Conservation (phyloP, 2,797 vertebrate species). For the Chrysocyon brachyurus region DNA sequence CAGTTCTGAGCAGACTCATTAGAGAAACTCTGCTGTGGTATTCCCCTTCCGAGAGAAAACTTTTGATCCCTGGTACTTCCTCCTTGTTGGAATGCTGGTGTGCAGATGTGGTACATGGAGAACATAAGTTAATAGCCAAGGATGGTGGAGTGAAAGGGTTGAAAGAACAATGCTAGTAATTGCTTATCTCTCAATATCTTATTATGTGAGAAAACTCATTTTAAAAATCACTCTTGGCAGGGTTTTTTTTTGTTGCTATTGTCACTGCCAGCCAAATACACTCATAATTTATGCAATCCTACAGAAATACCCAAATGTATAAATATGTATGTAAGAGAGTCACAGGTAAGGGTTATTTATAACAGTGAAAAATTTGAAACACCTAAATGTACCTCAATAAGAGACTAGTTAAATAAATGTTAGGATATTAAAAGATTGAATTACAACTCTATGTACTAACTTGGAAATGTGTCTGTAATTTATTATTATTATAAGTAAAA, state of each 20-base stretch:
- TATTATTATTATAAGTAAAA: constrained; percentile 34
- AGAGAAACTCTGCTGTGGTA: neutral
- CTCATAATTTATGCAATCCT: neutral
- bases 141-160: neutral
- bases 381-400: neutral
- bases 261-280: neutral
- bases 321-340: neutral
- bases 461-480: neutral
- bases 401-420: constrained; percentile 26
- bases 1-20: neutral
- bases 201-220: neutral
- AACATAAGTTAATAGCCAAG: neutral
- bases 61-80: neutral
- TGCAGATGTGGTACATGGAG: neutral
- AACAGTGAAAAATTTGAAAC: neutral
- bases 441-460: neutral
- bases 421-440: neutral
- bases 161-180: neutral
- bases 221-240: neutral
- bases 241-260: neutral
- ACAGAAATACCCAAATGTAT: neutral
- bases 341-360: neutral
- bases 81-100: neutral
- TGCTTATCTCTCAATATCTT: neutral
- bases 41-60: neutral